Percentiles rank a stretch among this genome's conserved stretches.
These are phyloP conservation scores for Varanus komodoensis DNA, from an alignment of 2,113 vertebrate species.

Conservation along the genomic window DNA sequence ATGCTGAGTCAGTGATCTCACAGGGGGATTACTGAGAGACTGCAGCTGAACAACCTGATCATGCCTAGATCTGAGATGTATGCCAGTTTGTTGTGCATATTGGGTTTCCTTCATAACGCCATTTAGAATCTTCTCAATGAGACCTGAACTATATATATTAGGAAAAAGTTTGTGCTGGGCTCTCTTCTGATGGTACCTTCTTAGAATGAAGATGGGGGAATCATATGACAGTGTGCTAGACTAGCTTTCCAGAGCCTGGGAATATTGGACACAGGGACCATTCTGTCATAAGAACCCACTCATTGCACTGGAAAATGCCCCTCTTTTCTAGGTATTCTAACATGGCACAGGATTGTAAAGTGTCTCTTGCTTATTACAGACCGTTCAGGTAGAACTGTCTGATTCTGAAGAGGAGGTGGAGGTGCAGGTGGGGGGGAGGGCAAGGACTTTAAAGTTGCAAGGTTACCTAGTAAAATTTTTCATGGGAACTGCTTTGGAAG, in stretches of 20 bases:
- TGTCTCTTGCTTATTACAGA: too few relatives aligned
- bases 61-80: not conserved
- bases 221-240: not conserved
- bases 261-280: not conserved
- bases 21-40: not conserved
- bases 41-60: not conserved
- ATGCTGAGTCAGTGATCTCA: not conserved
- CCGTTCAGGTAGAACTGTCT: too few relatives aligned
- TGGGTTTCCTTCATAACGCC: not conserved
- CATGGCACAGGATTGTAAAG: too few relatives aligned
- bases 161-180: too few relatives aligned
- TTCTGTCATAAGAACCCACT: not conserved
- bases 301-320: not conserved
- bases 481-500: too few relatives aligned
- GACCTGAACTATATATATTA: not conserved
- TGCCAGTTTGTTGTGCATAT: not conserved
- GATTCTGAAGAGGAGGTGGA: too few relatives aligned
- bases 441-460: too few relatives aligned
- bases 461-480: too few relatives aligned
- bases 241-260: not conserved
- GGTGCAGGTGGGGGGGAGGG: too few relatives aligned
- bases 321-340: too few relatives aligned
- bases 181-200: not conserved
- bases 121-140: not conserved
- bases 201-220: not conserved